These are phyloP conservation scores for Bagarius yarrelli DNA, from an alignment of 2,113 vertebrate genomes.

Conservation along the genomic window DNA sequence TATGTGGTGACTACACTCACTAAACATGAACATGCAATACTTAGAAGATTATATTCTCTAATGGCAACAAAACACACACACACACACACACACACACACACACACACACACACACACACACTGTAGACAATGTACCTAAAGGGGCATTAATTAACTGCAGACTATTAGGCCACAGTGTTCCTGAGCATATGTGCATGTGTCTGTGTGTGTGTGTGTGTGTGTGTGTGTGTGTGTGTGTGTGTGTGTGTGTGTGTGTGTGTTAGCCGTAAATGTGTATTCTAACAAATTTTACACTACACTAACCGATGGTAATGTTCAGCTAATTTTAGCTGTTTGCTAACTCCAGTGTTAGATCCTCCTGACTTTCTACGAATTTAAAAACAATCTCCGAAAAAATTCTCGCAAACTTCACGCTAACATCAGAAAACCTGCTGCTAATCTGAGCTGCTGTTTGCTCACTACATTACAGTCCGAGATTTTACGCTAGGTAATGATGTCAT, in stretches of 20 bases:
- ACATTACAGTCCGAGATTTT: background rate
- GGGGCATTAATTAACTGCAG: background rate
- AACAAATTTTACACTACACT: too few relatives aligned
- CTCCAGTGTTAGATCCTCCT: background rate
- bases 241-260: conserved; percentile 1
- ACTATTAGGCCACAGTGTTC: background rate
- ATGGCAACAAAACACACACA: background rate
- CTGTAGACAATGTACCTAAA: background rate
- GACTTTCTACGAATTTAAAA: background rate
- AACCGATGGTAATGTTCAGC: background rate
- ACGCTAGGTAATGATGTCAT: background rate
- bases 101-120: conserved; percentile 23
- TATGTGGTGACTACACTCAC: background rate
- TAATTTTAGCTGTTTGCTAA: background rate
- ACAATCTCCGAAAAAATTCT: too few relatives aligned
- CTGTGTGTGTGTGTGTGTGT: background rate
- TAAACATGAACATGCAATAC: background rate
- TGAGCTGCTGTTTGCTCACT: too few relatives aligned
- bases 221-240: background rate
- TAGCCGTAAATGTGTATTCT: background rate
- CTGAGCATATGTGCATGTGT: background rate
- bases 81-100: conserved; percentile 3
- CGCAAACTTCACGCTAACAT: too few relatives aligned
- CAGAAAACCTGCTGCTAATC: too few relatives aligned
- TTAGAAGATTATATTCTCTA: background rate